A percentile compares a stretch with the other conserved stretches of the same genome.
phyloP scores from a whole-genome alignment of 92 coral and sea anemone genomes.

The Parazoanthus darwini region DNA sequence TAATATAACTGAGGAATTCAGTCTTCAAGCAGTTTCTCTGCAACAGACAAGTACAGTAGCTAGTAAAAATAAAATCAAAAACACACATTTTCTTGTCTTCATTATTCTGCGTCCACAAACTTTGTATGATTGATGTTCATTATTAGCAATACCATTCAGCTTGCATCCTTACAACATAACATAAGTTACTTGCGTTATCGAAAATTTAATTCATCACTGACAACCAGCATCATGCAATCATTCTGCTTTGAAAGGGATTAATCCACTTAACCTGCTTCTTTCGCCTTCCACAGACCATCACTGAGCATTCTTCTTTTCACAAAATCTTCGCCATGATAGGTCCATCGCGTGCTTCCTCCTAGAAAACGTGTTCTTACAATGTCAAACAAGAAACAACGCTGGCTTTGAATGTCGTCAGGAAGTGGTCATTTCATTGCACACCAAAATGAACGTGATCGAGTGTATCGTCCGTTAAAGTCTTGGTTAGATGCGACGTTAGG shows the following conservation, averaged over 20 bases:
- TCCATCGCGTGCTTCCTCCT: constrained; percentile 21
- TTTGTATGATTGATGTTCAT: too few species aligned
- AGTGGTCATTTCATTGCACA: not conserved
- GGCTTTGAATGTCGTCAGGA: not conserved
- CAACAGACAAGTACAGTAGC: not conserved
- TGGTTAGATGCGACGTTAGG: not conserved
- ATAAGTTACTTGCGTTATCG: too few species aligned
- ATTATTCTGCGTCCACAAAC: too few species aligned
- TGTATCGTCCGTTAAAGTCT: not conserved
- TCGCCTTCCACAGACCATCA: not conserved
- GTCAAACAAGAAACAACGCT: not conserved
- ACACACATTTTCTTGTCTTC: not conserved
- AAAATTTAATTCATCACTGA: not conserved
- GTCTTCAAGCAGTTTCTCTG: not conserved
- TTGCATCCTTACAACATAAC: too few species aligned
- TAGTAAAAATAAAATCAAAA: not conserved
- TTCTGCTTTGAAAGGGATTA: not conserved
- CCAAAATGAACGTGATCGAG: not conserved
- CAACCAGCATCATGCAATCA: not conserved
- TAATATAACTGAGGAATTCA: too few species aligned
- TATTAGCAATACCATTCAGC: too few species aligned
- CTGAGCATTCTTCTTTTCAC: not conserved
- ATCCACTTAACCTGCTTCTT: constrained; percentile 32
- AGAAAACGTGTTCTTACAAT: constrained; percentile 3
- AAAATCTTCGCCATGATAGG: constrained; percentile 29